Base-by-base conservation (phyloP, 2,113 vertebrate species). In the Cisticola juncidis region DNA sequence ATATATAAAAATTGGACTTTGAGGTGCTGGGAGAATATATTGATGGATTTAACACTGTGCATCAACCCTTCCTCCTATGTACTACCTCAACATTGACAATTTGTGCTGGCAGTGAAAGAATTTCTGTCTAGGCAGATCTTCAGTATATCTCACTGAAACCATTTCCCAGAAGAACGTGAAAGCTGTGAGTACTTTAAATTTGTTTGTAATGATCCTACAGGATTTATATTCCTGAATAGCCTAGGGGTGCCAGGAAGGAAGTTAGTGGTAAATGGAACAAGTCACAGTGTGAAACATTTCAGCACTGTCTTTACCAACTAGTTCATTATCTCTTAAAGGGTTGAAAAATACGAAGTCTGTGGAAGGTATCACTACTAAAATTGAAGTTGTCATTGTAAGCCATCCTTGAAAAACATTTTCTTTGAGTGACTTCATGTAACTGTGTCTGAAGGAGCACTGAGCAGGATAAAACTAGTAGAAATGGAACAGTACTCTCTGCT, bases 241-340 rank as follows among this genome's bases (percentile, higher is more conserved):
- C 70, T 92, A 42, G 28, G 44, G 53, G 16, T 14, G 80, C 33
- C 31, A 72, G 81, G 81, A 79, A 90, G 68, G 36, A 88, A 82
- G 45, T 6, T 36, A 54, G 22, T 76, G 28, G 62, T 80, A 95
- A 95, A 92, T 90, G 74, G 92, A 94, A 92, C 90, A 95, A 85
- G 61, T 95, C 92, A 94, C 88, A 94, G 88, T 60, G 57, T 88
- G 90, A 94, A 87, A 33, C 31, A 76, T 86, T 95, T 91, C 48
- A 85, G 65, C 58, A 53, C 78, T 80, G 40, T 90, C 90, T 92
- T 91, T 93, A 93, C 57, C 74, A 85, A 22, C 44, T 72, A 72
- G 33, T 69, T 78, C 57, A 65, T 93, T 91, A 90, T 61, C 20
- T 82, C 48, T 85, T 82, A 69, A 82, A 94, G n/a, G 13, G 53